A percentile compares a stretch with the other conserved stretches of the same genome.
phyloP scores from a whole-genome alignment of 2,888 invertebrate genomes.

The Pollenia griseotomentosa region DNA sequence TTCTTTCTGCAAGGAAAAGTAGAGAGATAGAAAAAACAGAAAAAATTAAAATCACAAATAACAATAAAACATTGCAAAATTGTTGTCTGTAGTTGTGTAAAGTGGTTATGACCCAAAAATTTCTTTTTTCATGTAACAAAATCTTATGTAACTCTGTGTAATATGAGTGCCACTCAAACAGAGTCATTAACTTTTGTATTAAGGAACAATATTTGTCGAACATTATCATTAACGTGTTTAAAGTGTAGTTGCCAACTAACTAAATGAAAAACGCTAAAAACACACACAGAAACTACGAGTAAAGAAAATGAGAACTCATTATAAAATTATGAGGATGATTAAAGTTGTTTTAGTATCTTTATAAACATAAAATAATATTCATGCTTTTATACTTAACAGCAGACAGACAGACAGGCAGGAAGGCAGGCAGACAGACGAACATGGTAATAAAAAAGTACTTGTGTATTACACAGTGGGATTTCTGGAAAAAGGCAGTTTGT shows the following conservation, averaged over 20 bases:
- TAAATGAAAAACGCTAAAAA: neutral
- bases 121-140: neutral
- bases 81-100: neutral
- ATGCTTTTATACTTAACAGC: neutral
- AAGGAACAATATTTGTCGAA: conserved; percentile 61
- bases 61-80: conserved; percentile 27
- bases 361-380: conserved; percentile 10
- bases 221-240: conserved; percentile 56
- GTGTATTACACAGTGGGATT: no score
- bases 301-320: conserved; percentile 60
- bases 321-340: conserved; percentile 65
- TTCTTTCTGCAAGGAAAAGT: conserved; percentile 89
- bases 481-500: no score
- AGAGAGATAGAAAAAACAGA: conserved; percentile 9
- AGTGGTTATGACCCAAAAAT: conserved; percentile 40
- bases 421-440: neutral
- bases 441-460: neutral
- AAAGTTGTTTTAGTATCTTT: conserved; percentile 45
- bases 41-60: conserved; percentile 5
- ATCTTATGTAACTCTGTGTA: neutral
- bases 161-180: conserved; percentile 3
- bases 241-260: conserved; percentile 22
- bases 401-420: neutral
- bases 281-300: neutral
- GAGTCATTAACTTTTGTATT: conserved; percentile 55